Conservation (phyloP, 2,888 invertebrate genomes). For the Luffia ferchaultella region DNA sequence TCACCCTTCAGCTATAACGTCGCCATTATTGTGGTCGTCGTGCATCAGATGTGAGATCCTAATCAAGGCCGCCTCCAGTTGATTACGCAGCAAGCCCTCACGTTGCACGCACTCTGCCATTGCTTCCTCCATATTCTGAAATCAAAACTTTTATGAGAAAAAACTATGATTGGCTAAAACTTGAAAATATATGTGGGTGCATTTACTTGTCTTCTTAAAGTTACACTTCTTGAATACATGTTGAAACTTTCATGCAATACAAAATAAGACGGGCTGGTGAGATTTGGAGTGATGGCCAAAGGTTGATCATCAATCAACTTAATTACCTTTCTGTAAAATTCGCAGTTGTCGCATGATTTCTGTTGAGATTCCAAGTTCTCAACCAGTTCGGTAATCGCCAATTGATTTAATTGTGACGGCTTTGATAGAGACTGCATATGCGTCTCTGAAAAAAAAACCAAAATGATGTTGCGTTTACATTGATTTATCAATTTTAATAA, state of each 20-base stretch:
- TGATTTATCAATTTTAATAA: too few relatives aligned
- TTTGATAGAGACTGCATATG: slow-evolving; percentile 34
- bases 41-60: slow-evolving; percentile 64
- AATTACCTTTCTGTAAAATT: slow-evolving; percentile 39
- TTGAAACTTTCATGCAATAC: too few relatives aligned
- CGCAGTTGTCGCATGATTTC: slow-evolving; percentile 37
- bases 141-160: slow-evolving; percentile 1
- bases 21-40: slow-evolving; percentile 42
- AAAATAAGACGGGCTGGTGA: too few relatives aligned
- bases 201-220: too few relatives aligned
- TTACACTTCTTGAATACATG: too few relatives aligned
- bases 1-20: slow-evolving; percentile 66
- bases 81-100: slow-evolving; percentile 60
- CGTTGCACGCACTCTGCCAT: slow-evolving; percentile 49
- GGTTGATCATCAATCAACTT: too few relatives aligned
- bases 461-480: too few relatives aligned
- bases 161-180: too few relatives aligned
- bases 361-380: slow-evolving; percentile 29
- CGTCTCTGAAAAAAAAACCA: slow-evolving; percentile 26
- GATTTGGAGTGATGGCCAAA: too few relatives aligned
- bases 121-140: slow-evolving; percentile 65
- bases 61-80: slow-evolving; percentile 67
- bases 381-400: slow-evolving; percentile 42
- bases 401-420: too few relatives aligned
- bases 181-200: too few relatives aligned